phyloP scores from a whole-genome alignment of 2,888 invertebrate species.

The Leucozona laternaria region DNA sequence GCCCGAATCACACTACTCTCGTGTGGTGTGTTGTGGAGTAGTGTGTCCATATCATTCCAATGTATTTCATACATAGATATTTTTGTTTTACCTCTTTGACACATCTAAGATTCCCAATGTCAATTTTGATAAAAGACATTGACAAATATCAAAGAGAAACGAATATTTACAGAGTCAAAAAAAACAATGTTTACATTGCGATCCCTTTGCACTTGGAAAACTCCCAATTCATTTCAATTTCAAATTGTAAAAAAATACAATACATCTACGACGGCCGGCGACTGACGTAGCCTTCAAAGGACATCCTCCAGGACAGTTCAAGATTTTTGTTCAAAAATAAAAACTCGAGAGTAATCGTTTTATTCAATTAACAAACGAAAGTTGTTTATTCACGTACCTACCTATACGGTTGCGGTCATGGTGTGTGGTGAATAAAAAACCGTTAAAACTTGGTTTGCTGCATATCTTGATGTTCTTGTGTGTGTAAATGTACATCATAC shows the following conservation, averaged over 20 bases:
- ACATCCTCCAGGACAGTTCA: conserved; percentile 28
- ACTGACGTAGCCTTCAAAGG: conserved; percentile 2
- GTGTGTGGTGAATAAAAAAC: conserved; percentile 59
- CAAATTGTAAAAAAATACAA: conserved; percentile 20
- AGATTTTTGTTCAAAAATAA: conserved; percentile 59
- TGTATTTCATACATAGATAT: too few species aligned
- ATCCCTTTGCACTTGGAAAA: not conserved
- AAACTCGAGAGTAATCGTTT: conserved; percentile 74
- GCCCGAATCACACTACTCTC: too few species aligned
- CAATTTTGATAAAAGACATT: conserved; percentile 1
- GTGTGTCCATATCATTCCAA: too few species aligned
- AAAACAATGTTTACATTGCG: conserved; percentile 16
- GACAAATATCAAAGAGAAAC: conserved; percentile 1
- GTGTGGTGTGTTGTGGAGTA: too few species aligned
- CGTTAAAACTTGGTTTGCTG: conserved; percentile 9
- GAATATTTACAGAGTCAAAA: conserved; percentile 19
- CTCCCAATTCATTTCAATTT: conserved; percentile 27
- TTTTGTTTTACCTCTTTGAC: not conserved
- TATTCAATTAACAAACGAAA: conserved; percentile 77
- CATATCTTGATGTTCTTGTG: not conserved
- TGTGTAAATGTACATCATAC: not conserved
- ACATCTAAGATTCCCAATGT: not conserved
- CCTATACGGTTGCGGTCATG: conserved; percentile 48
- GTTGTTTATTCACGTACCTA: conserved; percentile 58
- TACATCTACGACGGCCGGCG: too few species aligned